Evolutionary conservation across 2,888 invertebrate species (phyloP).

Genomic region (Acleris sparsana): DNA sequence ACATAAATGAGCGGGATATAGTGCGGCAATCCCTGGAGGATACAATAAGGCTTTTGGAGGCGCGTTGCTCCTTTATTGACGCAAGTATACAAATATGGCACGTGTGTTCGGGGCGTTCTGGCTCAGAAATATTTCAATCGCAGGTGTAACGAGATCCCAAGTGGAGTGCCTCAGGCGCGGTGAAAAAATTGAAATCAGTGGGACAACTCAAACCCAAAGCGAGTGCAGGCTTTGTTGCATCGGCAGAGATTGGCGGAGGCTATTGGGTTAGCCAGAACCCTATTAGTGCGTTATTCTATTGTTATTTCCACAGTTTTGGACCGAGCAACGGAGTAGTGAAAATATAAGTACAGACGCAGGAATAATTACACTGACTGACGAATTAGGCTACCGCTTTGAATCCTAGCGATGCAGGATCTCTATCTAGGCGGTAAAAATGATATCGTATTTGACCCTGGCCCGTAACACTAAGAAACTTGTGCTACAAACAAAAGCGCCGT

Average conservation of each 20-base stretch:
- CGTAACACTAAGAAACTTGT: background rate
- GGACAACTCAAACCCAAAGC: conserved; percentile 32
- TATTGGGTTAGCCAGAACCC: conserved; percentile 23
- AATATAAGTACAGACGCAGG: too few species aligned
- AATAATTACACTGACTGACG: too few species aligned
- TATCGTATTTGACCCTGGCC: background rate
- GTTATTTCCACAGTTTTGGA: background rate
- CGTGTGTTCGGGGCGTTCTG: conserved; percentile 51
- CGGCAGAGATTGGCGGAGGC: conserved; percentile 9
- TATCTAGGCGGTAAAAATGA: too few species aligned
- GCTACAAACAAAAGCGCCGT: background rate
- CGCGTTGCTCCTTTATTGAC: conserved; percentile 51
- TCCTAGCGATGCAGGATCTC: too few species aligned
- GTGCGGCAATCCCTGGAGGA: conserved; percentile 41
- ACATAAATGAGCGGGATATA: conserved; percentile 37
- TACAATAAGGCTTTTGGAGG: conserved; percentile 46
- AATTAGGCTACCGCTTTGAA: too few species aligned
- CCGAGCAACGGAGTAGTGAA: too few species aligned
- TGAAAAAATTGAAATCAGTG: conserved; percentile 31
- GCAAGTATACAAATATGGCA: conserved; percentile 52
- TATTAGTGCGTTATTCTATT: conserved; percentile 7
- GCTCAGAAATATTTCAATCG: conserved; percentile 60
- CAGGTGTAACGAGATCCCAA: conserved; percentile 56
- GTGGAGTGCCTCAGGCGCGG: conserved; percentile 40
- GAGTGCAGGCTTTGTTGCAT: conserved; percentile 28